Evolutionary conservation across 2,888 invertebrate genomes (phyloP).

Genomic region (Entomobrya multifasciata): DNA sequence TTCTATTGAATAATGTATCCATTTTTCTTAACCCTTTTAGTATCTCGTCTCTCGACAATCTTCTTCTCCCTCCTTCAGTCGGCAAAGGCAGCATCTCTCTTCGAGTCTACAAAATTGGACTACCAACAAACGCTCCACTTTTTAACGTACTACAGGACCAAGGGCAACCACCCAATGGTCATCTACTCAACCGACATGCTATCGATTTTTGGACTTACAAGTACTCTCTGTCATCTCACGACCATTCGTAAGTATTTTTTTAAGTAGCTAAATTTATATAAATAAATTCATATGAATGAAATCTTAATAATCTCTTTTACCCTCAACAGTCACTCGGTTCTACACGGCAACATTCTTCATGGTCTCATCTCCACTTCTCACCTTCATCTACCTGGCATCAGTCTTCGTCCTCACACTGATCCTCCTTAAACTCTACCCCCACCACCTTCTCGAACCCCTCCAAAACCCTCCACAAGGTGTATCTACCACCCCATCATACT

Average conservation of each 20-base stretch:
- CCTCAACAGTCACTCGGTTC: neutral
- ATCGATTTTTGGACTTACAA: neutral
- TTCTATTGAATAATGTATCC: neutral
- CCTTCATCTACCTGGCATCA: neutral
- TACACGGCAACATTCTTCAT: conserved; percentile 32
- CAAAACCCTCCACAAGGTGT: conserved; percentile 41
- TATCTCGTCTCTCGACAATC: neutral
- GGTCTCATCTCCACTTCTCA: neutral
- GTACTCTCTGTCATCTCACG: conserved; percentile 11
- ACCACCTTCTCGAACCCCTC: neutral
- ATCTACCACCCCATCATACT: neutral
- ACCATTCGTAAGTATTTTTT: too few relatives aligned
- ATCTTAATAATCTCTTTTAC: neutral
- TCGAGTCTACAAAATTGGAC: neutral
- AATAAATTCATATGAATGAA: neutral
- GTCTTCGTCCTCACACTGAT: neutral
- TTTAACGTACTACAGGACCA: conserved; percentile 6
- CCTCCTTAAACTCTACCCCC: neutral
- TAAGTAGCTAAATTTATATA: neutral
- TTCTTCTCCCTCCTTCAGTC: neutral
- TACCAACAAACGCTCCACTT: conserved; percentile 35
- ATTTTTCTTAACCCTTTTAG: neutral
- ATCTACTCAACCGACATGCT: conserved; percentile 12
- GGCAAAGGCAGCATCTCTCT: neutral
- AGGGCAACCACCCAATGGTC: conserved; percentile 20